phyloP scores from a whole-genome alignment of 1,140 invertebrate species.

The Meloidogyne chitwoodi region DNA sequence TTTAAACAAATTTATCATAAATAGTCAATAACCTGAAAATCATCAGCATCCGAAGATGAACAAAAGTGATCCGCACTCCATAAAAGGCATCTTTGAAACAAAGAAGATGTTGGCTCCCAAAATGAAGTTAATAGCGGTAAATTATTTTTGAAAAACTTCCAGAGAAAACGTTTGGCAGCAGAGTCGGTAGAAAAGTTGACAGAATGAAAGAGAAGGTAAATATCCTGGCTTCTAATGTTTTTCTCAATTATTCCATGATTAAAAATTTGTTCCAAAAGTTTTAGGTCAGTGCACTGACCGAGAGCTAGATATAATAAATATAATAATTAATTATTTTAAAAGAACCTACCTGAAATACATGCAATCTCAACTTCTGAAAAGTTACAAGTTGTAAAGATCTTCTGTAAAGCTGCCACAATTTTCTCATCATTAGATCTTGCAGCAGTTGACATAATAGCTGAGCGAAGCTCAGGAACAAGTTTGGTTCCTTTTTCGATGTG shows the following conservation, averaged over 20 bases:
- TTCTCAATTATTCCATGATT: conserved; percentile 73
- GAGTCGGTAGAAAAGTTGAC: conserved; percentile 57
- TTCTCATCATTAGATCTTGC: conserved; percentile 70
- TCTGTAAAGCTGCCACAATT: conserved; percentile 74
- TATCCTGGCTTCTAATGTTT: conserved; percentile 84
- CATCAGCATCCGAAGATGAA: conserved; percentile 24
- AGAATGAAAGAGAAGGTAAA: conserved; percentile 79
- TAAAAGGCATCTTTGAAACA: conserved; percentile 49
- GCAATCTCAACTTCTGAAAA: conserved; percentile 87
- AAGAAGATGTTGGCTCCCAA: conserved; percentile 43
- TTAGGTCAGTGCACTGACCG: conserved; percentile 6
- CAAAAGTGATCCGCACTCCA: conserved; percentile 10
- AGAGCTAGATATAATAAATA: conserved; percentile 65
- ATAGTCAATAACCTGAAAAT: conserved; percentile 7
- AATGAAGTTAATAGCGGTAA: conserved; percentile 67
- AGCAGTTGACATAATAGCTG: conserved; percentile 76
- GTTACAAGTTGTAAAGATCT: conserved; percentile 77
- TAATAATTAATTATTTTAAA: conserved; percentile 70
- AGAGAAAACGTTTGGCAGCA: conserved; percentile 76
- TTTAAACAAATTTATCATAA: neutral
- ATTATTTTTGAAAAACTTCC: conserved; percentile 85
- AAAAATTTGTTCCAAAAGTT: conserved; percentile 24
- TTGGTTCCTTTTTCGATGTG: conserved; percentile 68
- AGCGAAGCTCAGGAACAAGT: conserved; percentile 80
- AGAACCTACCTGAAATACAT: conserved; percentile 72